Conservation (phyloP, 1,140 invertebrate species). For the Augochlora pura region DNA sequence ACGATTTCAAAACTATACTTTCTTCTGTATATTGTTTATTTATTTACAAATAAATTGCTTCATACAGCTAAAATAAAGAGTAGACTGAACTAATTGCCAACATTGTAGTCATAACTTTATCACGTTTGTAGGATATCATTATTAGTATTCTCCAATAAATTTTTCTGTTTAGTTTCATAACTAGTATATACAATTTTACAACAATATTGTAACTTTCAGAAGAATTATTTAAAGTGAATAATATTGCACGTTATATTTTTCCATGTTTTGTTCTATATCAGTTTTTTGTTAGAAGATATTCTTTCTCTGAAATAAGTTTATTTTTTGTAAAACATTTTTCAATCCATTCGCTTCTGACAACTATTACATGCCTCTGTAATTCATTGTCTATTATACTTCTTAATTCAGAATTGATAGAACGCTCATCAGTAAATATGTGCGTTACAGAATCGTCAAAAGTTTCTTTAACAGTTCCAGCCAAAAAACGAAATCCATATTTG, state of each 20-base stretch:
- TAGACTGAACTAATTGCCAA: too few species aligned
- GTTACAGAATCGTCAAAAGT: constrained; percentile 63
- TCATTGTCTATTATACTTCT: not conserved
- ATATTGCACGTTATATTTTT: not conserved
- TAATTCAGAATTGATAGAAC: not conserved
- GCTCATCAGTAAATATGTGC: constrained; percentile 70
- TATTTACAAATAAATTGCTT: constrained; percentile 2
- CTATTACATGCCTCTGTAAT: constrained; percentile 17
- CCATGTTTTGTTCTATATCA: too few species aligned
- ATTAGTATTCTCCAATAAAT: too few species aligned
- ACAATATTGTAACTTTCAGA: too few species aligned
- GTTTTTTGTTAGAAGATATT: constrained; percentile 59
- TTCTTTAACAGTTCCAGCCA: constrained; percentile 73
- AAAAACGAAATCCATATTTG: constrained; percentile 74
- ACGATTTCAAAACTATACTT: constrained; percentile 18
- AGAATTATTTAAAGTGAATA: not conserved
- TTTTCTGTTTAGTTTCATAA: too few species aligned
- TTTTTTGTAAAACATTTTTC: constrained; percentile 64
- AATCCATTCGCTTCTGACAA: constrained; percentile 72
- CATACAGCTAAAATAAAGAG: too few species aligned
- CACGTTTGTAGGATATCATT: too few species aligned
- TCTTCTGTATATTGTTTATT: not conserved
- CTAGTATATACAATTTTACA: too few species aligned
- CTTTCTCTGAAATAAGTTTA: constrained; percentile 49
- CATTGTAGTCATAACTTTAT: too few species aligned